Evolutionary conservation across 2,888 invertebrate genomes (phyloP).

Genomic region (Nemoura dubitans): DNA sequence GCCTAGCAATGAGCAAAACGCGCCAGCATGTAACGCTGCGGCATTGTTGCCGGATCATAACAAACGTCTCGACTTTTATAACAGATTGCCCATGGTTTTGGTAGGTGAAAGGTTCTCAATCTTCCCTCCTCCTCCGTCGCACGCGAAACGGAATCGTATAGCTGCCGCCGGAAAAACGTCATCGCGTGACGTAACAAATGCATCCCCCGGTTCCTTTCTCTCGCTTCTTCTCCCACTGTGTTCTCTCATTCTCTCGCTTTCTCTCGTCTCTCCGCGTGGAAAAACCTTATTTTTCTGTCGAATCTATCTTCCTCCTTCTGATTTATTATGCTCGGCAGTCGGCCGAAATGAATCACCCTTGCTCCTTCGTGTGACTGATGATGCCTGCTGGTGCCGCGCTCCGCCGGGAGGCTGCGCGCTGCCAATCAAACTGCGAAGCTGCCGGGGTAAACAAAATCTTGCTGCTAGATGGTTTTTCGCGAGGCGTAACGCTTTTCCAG

Average conservation of each 20-base stretch:
- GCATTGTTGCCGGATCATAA: slow-evolving; percentile 30
- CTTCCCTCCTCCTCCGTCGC: neutral
- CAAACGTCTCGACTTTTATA: slow-evolving; percentile 27
- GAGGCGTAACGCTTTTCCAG: no score
- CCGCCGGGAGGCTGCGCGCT: neutral
- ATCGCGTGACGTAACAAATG: slow-evolving; percentile 47
- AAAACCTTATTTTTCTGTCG: slow-evolving; percentile 31
- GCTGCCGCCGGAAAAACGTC: slow-evolving; percentile 23
- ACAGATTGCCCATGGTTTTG: slow-evolving; percentile 18
- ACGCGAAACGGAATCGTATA: slow-evolving; percentile 16
- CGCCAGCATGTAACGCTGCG: neutral
- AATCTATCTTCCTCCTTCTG: slow-evolving; percentile 34
- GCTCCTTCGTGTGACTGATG: slow-evolving; percentile 15
- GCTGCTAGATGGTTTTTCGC: no score
- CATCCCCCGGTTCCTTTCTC: slow-evolving; percentile 35
- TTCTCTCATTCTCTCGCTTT: neutral
- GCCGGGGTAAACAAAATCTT: neutral
- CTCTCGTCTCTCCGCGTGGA: neutral
- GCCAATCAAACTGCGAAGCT: neutral
- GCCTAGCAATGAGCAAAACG: neutral
- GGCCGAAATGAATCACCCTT: slow-evolving; percentile 43
- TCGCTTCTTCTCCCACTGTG: no score
- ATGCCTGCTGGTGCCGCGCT: neutral
- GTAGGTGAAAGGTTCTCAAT: slow-evolving; percentile 28
- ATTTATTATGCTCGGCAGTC: slow-evolving; percentile 47